phyloP scores from a whole-genome alignment of 1,140 invertebrate genomes.

The Adelges cooleyi region DNA sequence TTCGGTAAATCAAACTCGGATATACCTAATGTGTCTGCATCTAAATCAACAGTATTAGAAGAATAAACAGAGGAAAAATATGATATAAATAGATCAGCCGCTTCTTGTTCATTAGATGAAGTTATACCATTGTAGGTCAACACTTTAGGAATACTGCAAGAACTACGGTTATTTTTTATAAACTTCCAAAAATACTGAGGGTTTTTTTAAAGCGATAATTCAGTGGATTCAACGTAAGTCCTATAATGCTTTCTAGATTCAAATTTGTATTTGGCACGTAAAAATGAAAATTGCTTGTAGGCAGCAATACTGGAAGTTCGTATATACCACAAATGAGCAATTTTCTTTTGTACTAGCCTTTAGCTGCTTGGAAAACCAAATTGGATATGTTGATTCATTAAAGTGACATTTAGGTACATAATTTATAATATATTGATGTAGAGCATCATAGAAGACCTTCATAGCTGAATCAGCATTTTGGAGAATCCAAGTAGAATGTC shows the following conservation, averaged over 20 bases:
- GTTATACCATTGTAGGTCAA: not conserved
- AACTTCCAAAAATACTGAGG: not conserved
- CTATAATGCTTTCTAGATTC: not conserved
- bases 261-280: not conserved
- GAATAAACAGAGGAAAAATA: not conserved
- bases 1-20: constrained; percentile 34
- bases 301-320: not conserved
- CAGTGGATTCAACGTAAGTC: not conserved
- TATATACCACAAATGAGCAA: not conserved
- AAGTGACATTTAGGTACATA: not conserved
- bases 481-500: not conserved
- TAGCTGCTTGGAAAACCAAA: not conserved
- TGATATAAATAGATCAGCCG: not conserved
- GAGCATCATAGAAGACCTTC: not conserved
- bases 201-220: not conserved
- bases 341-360: not conserved
- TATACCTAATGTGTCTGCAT: too few relatives aligned
- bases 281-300: not conserved
- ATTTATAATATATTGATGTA: not conserved
- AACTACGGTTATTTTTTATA: not conserved
- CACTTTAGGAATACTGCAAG: not conserved
- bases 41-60: too few relatives aligned
- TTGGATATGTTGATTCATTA: not conserved
- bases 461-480: not conserved
- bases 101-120: not conserved